Evolutionary conservation across 2,797 vertebrate species (phyloP).

Genomic region (Podarcis lilfordi): DNA sequence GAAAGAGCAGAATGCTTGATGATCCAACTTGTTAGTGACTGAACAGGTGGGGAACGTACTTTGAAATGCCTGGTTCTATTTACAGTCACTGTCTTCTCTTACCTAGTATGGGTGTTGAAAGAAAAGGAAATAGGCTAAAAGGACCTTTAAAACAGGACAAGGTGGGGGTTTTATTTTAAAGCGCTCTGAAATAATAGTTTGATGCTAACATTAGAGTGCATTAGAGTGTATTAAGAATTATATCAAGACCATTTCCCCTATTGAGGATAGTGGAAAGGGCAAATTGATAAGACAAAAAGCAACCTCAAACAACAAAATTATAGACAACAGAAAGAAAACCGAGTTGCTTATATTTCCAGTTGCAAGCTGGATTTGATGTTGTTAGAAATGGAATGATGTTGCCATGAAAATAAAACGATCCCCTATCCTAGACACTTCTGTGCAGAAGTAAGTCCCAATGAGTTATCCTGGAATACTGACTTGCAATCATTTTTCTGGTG

Average conservation of each 20-base stretch:
- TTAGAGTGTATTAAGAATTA: not conserved
- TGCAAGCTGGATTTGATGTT: not conserved
- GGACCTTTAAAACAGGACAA: conserved; percentile 33
- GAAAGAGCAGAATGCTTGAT: conserved; percentile 41
- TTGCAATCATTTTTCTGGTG: not conserved
- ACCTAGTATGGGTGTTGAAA: conserved; percentile 3
- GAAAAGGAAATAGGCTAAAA: conserved; percentile 40
- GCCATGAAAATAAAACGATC: too few relatives aligned
- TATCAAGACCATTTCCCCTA: conserved; percentile 21
- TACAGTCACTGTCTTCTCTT: conserved; percentile 33
- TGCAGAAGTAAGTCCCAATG: not conserved
- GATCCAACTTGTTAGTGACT: conserved; percentile 51
- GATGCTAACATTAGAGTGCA: not conserved
- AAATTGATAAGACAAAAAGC: not conserved
- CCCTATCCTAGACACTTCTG: not conserved
- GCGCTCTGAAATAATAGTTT: conserved; percentile 36
- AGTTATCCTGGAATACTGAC: not conserved
- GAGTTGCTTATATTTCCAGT: too few relatives aligned
- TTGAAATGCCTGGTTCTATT: conserved; percentile 29
- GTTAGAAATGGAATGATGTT: not conserved
- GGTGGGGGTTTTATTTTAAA: conserved; percentile 21
- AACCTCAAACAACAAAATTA: not conserved
- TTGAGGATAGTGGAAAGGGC: not conserved
- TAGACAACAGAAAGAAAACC: too few relatives aligned
- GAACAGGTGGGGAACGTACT: conserved; percentile 43